Percentiles rank a stretch among this genome's conserved stretches.
phyloP scores from a whole-genome alignment of 2,888 invertebrate species.

The Portevinia maculata region DNA sequence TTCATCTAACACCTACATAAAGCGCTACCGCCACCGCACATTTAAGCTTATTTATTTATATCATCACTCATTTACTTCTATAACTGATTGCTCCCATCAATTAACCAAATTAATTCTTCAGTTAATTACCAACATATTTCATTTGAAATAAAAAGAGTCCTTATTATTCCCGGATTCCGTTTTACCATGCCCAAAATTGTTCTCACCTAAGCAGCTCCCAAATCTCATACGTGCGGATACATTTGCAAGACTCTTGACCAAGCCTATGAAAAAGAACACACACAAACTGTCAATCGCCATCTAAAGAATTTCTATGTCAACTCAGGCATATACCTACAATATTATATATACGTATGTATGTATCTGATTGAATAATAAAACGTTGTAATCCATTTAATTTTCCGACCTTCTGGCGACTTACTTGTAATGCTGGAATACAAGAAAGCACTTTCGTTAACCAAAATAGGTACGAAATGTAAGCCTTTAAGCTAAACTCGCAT shows the following conservation, averaged over 20 bases:
- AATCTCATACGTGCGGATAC: background rate
- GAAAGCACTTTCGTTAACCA: conserved; percentile 25
- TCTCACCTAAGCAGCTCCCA: background rate
- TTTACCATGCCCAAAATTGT: background rate
- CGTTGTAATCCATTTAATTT: conserved; percentile 40
- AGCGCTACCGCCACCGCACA: too few relatives aligned
- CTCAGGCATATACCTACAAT: too few relatives aligned
- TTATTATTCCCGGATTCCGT: too few relatives aligned
- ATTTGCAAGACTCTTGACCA: background rate
- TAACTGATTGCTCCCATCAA: too few relatives aligned
- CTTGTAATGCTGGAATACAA: conserved; percentile 22
- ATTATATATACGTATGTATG: background rate
- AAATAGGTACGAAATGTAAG: background rate
- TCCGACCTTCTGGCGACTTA: conserved; percentile 33
- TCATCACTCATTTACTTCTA: too few relatives aligned
- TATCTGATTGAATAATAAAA: conserved; percentile 60
- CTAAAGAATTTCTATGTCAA: conserved; percentile 38
- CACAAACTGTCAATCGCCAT: conserved; percentile 24
- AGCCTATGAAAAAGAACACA: conserved; percentile 1
- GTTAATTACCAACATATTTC: too few relatives aligned
- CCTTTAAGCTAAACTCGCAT: conserved; percentile 3
- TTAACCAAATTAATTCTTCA: too few relatives aligned
- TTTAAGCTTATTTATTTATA: too few relatives aligned
- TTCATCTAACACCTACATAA: too few relatives aligned
- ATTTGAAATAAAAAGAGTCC: too few relatives aligned